A percentile compares a stretch with the other conserved stretches of the same genome.
Conservation (phyloP, 2,888 invertebrate species). For the Megalurothrips usitatus region DNA sequence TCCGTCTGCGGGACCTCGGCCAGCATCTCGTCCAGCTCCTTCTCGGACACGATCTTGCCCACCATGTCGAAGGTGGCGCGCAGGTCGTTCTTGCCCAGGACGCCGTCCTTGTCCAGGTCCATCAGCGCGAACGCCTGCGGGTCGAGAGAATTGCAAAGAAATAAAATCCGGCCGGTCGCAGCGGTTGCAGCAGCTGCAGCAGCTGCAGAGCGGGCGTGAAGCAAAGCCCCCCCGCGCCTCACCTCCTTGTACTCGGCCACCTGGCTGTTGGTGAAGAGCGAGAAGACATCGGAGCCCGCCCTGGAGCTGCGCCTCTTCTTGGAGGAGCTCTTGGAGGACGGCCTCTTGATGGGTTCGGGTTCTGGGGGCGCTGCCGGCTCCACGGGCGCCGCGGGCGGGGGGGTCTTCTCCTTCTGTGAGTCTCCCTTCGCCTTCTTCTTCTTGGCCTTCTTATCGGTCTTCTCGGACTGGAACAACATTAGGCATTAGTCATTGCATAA, state of each 20-base stretch:
- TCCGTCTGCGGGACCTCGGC: conserved; percentile 68
- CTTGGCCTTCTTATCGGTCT: conserved; percentile 77
- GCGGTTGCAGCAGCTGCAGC: too few relatives aligned
- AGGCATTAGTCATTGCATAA: neutral
- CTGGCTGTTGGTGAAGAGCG: conserved; percentile 94
- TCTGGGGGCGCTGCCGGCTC: conserved; percentile 63
- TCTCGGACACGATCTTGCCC: conserved; percentile 82
- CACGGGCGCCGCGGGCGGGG: conserved; percentile 57
- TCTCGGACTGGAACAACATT: neutral
- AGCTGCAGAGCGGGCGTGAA: too few relatives aligned
- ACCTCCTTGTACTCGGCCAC: conserved; percentile 94
- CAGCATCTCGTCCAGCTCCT: conserved; percentile 87
- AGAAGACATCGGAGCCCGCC: conserved; percentile 87
- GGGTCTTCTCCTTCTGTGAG: conserved; percentile 59
- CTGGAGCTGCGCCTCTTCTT: conserved; percentile 73
- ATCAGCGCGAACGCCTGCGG: conserved; percentile 86
- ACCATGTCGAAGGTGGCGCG: conserved; percentile 88
- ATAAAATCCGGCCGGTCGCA: too few relatives aligned
- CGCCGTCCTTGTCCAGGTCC: conserved; percentile 93
- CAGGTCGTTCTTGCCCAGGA: conserved; percentile 80
- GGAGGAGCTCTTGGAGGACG: conserved; percentile 66
- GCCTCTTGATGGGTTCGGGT: conserved; percentile 46
- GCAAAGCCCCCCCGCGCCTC: conserved; percentile 32
- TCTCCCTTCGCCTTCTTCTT: conserved; percentile 78
- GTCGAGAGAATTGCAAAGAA: conserved; percentile 3